Conservation (phyloP, 2,888 invertebrate species). For the Ophraella communa region DNA sequence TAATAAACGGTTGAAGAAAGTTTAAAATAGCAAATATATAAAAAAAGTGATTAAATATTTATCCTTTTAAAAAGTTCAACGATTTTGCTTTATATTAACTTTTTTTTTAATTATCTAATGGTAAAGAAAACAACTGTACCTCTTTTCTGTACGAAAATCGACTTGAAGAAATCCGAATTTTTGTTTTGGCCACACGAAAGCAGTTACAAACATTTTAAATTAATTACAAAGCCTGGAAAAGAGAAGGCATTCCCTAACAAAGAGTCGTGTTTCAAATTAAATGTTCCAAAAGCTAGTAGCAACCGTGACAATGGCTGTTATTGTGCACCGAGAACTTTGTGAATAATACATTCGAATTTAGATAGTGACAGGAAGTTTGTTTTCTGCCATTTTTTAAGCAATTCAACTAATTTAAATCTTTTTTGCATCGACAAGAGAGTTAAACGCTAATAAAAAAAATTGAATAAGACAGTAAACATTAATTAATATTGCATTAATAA, state of each 20-base stretch:
- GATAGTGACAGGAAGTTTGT: constrained; percentile 29
- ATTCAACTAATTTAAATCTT: constrained; percentile 14
- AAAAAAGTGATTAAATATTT: background rate
- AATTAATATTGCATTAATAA: too few relatives aligned
- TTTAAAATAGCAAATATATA: background rate
- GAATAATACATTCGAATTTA: constrained; percentile 34
- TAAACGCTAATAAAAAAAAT: background rate
- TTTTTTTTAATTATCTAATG: constrained; percentile 7
- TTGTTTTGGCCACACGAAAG: constrained; percentile 27
- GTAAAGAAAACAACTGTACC: background rate
- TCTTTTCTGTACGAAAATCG: constrained; percentile 7
- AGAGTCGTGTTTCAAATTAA: constrained; percentile 35
- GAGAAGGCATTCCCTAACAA: constrained; percentile 30
- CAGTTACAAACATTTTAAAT: constrained; percentile 37
- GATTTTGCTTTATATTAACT: background rate
- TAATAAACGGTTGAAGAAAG: too few relatives aligned
- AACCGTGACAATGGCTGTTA: constrained; percentile 37
- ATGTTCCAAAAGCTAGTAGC: constrained; percentile 36
- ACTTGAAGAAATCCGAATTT: constrained; percentile 24
- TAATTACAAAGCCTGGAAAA: constrained; percentile 32
- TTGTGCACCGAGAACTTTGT: constrained; percentile 35
- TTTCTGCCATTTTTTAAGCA: constrained; percentile 25
- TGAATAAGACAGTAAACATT: background rate
- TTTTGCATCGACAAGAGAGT: background rate
- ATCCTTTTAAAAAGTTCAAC: background rate